Percentiles rank a stretch among this genome's conserved stretches.
phyloP scores from a whole-genome alignment of 2,888 invertebrate genomes.

The Lutraria lutraria region DNA sequence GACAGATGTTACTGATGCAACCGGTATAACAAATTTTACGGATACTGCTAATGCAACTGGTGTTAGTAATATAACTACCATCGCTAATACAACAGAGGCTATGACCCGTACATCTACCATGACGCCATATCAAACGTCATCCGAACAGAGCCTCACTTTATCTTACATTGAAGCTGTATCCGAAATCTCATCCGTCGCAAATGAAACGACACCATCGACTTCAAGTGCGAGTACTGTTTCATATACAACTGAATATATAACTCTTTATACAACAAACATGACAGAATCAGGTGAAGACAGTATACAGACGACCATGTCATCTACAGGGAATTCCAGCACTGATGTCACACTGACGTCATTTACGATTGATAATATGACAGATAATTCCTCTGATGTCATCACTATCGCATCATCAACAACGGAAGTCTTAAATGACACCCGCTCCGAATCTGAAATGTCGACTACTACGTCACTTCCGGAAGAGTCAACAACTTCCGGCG shows the following conservation, averaged over 20 bases:
- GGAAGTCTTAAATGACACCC: background rate
- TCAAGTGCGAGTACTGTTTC: background rate
- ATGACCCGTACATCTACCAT: background rate
- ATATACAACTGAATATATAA: background rate
- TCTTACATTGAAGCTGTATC: background rate
- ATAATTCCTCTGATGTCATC: background rate
- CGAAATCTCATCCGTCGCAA: background rate
- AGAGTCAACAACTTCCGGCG: background rate
- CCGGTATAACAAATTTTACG: background rate
- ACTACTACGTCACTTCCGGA: conserved; percentile 14
- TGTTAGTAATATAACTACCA: too few species aligned
- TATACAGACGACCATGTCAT: background rate
- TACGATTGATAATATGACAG: background rate
- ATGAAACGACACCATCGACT: background rate
- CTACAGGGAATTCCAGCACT: background rate
- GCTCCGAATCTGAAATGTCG: background rate
- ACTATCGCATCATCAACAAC: background rate
- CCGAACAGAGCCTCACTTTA: background rate
- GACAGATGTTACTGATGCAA: background rate
- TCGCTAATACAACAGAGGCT: background rate
- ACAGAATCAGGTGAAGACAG: background rate
- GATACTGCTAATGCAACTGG: too few species aligned
- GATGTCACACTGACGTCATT: background rate
- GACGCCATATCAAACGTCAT: background rate
- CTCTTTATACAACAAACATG: background rate